A percentile compares a stretch with the other conserved stretches of the same genome.
phyloP scores from a whole-genome alignment of 2,888 invertebrate genomes.

The Encarsia formosa region DNA sequence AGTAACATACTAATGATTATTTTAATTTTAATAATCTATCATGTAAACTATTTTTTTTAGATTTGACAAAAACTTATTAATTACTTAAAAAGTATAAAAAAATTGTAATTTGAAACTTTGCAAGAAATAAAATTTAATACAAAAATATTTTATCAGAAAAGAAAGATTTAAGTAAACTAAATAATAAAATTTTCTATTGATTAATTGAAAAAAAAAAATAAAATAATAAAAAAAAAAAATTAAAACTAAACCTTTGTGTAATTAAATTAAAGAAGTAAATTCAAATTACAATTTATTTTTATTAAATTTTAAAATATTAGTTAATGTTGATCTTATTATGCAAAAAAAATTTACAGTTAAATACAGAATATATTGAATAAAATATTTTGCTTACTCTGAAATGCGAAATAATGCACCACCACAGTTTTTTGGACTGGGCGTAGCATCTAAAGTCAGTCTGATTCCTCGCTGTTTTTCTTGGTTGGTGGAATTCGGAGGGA shows the following conservation, averaged over 20 bases:
- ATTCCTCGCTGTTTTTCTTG: conserved; percentile 60
- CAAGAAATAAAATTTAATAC: conserved; percentile 7
- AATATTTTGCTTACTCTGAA: conserved; percentile 60
- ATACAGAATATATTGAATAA: neutral
- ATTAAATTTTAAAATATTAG: too few relatives aligned
- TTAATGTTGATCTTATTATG: too few relatives aligned
- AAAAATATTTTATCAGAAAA: too few relatives aligned
- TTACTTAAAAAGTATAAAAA: conserved; percentile 10
- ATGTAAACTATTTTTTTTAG: too few relatives aligned
- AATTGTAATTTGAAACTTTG: conserved; percentile 3
- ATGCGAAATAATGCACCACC: conserved; percentile 62
- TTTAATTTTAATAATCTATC: conserved; percentile 4
- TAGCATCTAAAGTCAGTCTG: conserved; percentile 59
- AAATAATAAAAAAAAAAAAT: too few relatives aligned
- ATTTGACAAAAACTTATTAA: neutral
- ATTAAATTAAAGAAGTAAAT: neutral
- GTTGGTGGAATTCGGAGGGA: conserved; percentile 60
- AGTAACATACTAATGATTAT: too few relatives aligned
- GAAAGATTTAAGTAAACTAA: too few relatives aligned
- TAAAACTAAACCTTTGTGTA: too few relatives aligned
- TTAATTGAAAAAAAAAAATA: too few relatives aligned
- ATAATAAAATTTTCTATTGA: too few relatives aligned
- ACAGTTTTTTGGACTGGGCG: conserved; percentile 53
- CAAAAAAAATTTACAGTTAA: neutral
- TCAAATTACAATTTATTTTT: neutral